phyloP scores from a whole-genome alignment of 2,888 invertebrate species.

The Trichacis sp. region DNA sequence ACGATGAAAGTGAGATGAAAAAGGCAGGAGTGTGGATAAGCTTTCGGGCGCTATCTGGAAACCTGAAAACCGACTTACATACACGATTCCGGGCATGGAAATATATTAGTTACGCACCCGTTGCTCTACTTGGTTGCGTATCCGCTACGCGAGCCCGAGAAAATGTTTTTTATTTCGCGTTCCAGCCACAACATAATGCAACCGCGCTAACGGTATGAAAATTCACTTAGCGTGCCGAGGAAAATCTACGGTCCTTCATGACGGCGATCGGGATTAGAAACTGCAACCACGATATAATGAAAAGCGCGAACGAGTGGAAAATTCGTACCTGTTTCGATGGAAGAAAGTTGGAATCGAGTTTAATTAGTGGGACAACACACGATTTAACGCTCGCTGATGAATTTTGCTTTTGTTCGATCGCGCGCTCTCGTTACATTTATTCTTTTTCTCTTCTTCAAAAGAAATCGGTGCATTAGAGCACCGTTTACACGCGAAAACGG shows the following conservation, averaged over 20 bases:
- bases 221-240: slow-evolving; percentile 49
- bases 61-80: slow-evolving; percentile 35
- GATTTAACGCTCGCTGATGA: neutral
- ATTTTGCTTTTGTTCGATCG: neutral
- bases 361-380: slow-evolving; percentile 30
- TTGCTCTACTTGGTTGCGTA: slow-evolving; percentile 38
- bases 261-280: slow-evolving; percentile 50
- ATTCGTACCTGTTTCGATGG: slow-evolving; percentile 46
- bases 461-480: neutral
- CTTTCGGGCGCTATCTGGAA: slow-evolving; percentile 13
- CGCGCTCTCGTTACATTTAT: neutral
- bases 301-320: slow-evolving; percentile 49
- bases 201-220: slow-evolving; percentile 42
- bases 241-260: slow-evolving; percentile 35
- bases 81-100: slow-evolving; percentile 25
- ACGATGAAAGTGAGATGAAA: slow-evolving; percentile 4
- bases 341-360: slow-evolving; percentile 42
- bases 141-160: slow-evolving; percentile 30
- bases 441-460: neutral
- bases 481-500: neutral
- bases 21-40: neutral
- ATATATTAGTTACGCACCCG: slow-evolving; percentile 46
- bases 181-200: slow-evolving; percentile 30
- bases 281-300: slow-evolving; percentile 49
- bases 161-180: slow-evolving; percentile 35